These are phyloP conservation scores for Penaeus monodon DNA, from an alignment of 2,888 invertebrate genomes.

Conservation along the genomic window DNA sequence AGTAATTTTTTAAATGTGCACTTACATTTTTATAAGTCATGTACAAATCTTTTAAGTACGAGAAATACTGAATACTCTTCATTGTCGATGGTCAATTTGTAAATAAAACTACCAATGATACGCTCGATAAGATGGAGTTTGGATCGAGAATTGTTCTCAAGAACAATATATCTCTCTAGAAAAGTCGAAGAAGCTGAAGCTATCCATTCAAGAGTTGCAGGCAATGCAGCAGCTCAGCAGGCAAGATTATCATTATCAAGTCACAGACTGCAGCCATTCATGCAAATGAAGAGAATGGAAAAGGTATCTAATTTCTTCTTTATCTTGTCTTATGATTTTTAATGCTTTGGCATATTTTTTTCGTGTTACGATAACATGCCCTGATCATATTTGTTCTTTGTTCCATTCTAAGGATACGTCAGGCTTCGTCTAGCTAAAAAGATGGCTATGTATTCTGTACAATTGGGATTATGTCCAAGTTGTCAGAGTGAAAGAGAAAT, in stretches of 20 bases:
- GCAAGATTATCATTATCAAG: conserved; percentile 21
- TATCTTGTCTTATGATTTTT: background rate
- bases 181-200: conserved; percentile 19
- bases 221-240: conserved; percentile 32
- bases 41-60: no score
- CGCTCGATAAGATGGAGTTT: conserved; percentile 20
- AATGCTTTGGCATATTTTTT: background rate
- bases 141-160: conserved; percentile 14
- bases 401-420: conserved; percentile 17
- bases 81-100: no score
- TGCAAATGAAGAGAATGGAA: conserved; percentile 34
- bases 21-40: no score
- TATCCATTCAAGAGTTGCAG: background rate
- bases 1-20: background rate
- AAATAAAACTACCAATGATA: no score
- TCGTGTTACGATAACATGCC: background rate
- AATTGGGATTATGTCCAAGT: conserved; percentile 23
- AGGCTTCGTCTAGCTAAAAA: conserved; percentile 24
- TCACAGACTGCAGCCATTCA: conserved; percentile 32
- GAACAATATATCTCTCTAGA: conserved; percentile 11
- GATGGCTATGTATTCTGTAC: conserved; percentile 21
- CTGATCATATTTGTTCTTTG: background rate
- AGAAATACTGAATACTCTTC: background rate
- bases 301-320: conserved; percentile 4
- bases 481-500: conserved; percentile 21